A percentile compares a stretch with the other conserved stretches of the same genome.
Conservation (phyloP, 2,113 vertebrate genomes). For the Trachemys scripta region DNA sequence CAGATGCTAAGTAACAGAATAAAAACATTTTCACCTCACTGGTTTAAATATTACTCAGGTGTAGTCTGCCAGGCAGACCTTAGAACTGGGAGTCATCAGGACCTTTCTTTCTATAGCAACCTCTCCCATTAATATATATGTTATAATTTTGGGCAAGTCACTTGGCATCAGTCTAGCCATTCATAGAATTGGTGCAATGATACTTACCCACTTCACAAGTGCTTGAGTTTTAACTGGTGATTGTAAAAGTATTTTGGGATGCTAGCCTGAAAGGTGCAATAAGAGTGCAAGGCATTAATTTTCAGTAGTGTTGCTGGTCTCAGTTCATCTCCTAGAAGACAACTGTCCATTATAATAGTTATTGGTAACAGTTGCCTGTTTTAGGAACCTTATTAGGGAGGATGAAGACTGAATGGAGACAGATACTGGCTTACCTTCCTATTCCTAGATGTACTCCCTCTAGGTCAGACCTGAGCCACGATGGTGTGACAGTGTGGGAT, state of each 20-base stretch:
- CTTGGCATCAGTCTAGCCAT: not conserved
- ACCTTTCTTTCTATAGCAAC: not conserved
- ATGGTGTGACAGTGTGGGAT: not conserved
- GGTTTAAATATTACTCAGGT: not conserved
- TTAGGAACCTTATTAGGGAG: conserved; percentile 10
- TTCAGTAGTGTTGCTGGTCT: not conserved
- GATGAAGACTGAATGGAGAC: not conserved
- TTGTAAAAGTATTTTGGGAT: rapidly evolving
- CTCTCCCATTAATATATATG: not conserved
- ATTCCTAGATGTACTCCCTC: not conserved
- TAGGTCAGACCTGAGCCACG: not conserved
- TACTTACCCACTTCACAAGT: not conserved
- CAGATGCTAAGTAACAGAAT: not conserved
- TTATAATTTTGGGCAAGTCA: rapidly evolving
- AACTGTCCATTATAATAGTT: not conserved
- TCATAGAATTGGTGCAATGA: not conserved
- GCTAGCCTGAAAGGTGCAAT: rapidly evolving
- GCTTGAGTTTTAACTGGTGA: rapidly evolving
- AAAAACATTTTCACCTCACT: not conserved
- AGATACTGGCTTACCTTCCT: not conserved
- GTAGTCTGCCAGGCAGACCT: rapidly evolving
- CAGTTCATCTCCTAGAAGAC: not conserved
- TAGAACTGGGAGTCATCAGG: not conserved
- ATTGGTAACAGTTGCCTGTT: not conserved
- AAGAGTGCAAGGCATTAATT: not conserved